phyloP scores from a whole-genome alignment of 2,888 invertebrate genomes.

The Siphlonurus alternatus region DNA sequence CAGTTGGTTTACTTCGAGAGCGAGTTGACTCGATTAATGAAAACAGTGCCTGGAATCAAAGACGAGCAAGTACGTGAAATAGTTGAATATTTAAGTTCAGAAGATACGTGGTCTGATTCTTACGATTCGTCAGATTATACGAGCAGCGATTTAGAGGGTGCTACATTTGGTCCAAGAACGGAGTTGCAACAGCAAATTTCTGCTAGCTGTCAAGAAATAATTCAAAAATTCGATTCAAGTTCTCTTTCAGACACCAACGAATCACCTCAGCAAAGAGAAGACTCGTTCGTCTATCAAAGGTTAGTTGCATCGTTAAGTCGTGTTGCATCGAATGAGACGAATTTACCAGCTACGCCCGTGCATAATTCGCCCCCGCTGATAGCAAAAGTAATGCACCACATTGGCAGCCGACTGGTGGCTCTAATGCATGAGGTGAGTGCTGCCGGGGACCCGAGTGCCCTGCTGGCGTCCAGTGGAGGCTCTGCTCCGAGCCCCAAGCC shows the following conservation, averaged over 20 bases:
- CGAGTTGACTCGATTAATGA: slow-evolving; percentile 77
- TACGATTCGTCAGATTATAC: slow-evolving; percentile 87
- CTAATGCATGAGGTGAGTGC: slow-evolving; percentile 78
- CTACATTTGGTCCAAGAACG: slow-evolving; percentile 10
- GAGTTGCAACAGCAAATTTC: slow-evolving; percentile 65
- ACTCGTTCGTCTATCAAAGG: slow-evolving; percentile 74
- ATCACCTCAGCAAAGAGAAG: slow-evolving; percentile 39
- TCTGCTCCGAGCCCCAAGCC: not conserved
- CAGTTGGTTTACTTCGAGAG: slow-evolving; percentile 80
- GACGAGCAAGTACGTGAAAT: slow-evolving; percentile 84
- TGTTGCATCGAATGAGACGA: slow-evolving; percentile 38
- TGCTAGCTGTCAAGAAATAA: slow-evolving; percentile 74
- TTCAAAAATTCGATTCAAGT: slow-evolving; percentile 57
- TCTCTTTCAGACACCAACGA: slow-evolving; percentile 8
- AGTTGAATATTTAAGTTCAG: slow-evolving; percentile 80
- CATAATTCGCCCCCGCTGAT: slow-evolving; percentile 65
- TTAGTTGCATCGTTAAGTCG: slow-evolving; percentile 70
- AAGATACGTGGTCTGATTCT: slow-evolving; percentile 87
- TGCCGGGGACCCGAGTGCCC: slow-evolving; percentile 38
- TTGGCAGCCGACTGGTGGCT: slow-evolving; percentile 69
- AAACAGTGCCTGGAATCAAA: slow-evolving; percentile 79
- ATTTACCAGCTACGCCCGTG: slow-evolving; percentile 21
- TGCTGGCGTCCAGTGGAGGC: not conserved
- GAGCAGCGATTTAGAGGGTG: slow-evolving; percentile 59
- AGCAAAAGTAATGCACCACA: slow-evolving; percentile 84